These are phyloP conservation scores for Heteropelma amictum DNA, from an alignment of 2,888 invertebrate genomes.

Conservation along the genomic window DNA sequence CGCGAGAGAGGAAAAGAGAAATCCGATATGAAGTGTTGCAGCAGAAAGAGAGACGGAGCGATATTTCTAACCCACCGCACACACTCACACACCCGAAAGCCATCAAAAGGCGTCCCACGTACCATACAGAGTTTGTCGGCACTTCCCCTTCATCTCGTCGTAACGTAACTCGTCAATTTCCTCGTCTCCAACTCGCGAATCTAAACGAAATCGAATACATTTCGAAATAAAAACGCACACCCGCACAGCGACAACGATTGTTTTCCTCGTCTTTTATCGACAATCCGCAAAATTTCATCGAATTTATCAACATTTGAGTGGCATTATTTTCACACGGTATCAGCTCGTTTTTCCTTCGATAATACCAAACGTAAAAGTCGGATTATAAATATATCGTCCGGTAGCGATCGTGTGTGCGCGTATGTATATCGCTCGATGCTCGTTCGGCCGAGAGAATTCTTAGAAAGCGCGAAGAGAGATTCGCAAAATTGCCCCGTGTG, in stretches of 20 bases:
- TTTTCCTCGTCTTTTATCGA: too few species aligned
- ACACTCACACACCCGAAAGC: slow-evolving; percentile 1
- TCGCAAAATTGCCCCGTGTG: slow-evolving; percentile 38
- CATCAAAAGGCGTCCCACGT: slow-evolving; percentile 35
- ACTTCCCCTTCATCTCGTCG: background rate
- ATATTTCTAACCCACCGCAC: background rate
- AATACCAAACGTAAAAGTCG: too few species aligned
- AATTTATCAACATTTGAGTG: too few species aligned
- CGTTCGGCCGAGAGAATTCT: slow-evolving; percentile 51
- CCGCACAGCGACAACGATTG: too few species aligned
- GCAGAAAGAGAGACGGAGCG: slow-evolving; percentile 1
- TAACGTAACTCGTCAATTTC: slow-evolving; percentile 22
- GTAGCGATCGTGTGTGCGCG: too few species aligned
- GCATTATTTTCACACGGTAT: too few species aligned
- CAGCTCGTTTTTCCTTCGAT: too few species aligned
- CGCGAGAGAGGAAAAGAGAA: slow-evolving; percentile 9
- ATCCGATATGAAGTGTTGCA: background rate
- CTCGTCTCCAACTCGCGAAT: slow-evolving; percentile 11
- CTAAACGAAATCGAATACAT: background rate
- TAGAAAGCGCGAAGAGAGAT: slow-evolving; percentile 56
- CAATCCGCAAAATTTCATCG: too few species aligned
- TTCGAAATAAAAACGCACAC: background rate
- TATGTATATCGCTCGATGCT: slow-evolving; percentile 44
- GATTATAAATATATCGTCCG: too few species aligned
- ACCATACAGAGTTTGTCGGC: slow-evolving; percentile 9